Conservation (phyloP, 2,113 vertebrate species). For the Plotosus lineatus region DNA sequence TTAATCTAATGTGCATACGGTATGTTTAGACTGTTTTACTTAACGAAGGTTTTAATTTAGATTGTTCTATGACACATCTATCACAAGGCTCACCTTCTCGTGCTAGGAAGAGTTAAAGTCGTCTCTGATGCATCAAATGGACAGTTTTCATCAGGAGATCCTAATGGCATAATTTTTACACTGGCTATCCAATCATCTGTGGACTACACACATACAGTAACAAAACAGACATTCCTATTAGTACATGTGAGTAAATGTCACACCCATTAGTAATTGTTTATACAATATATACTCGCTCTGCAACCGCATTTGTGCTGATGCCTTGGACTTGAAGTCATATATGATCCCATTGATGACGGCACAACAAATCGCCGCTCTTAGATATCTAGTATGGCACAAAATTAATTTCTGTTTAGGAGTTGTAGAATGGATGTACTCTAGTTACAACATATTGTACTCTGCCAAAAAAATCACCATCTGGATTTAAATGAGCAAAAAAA, state of each 20-base stretch:
- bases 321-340: too few species aligned
- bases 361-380: too few species aligned
- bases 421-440: not conserved
- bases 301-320: too few species aligned
- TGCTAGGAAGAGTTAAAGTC: constrained; percentile 67
- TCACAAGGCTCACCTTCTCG: constrained; percentile 70
- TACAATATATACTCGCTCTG: too few species aligned
- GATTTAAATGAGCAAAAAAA: too few species aligned
- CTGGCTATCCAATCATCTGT: constrained; percentile 78
- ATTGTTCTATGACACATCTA: not conserved
- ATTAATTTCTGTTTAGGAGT: not conserved
- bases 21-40: too few species aligned
- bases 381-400: not conserved
- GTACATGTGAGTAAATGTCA: constrained; percentile 10
- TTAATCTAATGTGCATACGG: too few species aligned
- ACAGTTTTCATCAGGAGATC: constrained; percentile 61
- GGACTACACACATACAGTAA: constrained; percentile 63
- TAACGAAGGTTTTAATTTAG: too few species aligned
- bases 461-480: too few species aligned
- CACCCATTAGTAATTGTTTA: not conserved
- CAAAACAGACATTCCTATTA: constrained; percentile 12
- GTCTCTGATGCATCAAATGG: constrained; percentile 54
- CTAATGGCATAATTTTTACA: constrained; percentile 61
- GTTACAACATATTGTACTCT: too few species aligned
- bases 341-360: too few species aligned